Percentiles rank a stretch among this genome's conserved stretches.
Conservation (phyloP, 2,888 invertebrate species). For the Limnephilus auricula region DNA sequence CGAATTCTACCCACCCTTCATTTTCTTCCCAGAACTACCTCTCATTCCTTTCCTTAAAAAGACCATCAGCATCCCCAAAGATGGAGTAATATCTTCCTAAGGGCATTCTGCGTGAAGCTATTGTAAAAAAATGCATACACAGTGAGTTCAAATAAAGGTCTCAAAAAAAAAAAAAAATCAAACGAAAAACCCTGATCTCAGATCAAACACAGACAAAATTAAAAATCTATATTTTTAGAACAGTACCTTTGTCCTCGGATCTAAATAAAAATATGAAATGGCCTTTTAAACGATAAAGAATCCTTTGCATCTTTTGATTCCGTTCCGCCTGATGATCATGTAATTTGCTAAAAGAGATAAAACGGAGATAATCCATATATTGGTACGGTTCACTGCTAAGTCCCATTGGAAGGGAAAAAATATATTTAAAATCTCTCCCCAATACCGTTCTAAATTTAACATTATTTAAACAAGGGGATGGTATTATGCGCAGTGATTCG, state of each 20-base stretch:
- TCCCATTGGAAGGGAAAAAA: not conserved
- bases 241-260: not conserved
- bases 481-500: not conserved
- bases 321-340: not conserved
- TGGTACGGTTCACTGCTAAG: slow-evolving; percentile 9
- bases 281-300: not conserved
- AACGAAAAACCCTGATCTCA: not conserved
- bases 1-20: too few relatives aligned
- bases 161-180: not conserved
- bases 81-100: too few relatives aligned
- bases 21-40: too few relatives aligned
- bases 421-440: not conserved
- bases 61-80: too few relatives aligned
- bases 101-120: too few relatives aligned
- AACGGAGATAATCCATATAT: slow-evolving; percentile 2
- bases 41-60: too few relatives aligned
- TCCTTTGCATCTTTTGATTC: not conserved
- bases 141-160: not conserved
- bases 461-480: not conserved
- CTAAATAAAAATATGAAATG: not conserved
- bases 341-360: slow-evolving; percentile 23
- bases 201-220: not conserved
- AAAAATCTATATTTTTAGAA: not conserved
- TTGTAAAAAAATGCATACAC: too few relatives aligned
- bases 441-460: not conserved